Evolutionary conservation across 2,113 vertebrate species (phyloP).

Genomic region (Cyphomyrus plagiostoma): DNA sequence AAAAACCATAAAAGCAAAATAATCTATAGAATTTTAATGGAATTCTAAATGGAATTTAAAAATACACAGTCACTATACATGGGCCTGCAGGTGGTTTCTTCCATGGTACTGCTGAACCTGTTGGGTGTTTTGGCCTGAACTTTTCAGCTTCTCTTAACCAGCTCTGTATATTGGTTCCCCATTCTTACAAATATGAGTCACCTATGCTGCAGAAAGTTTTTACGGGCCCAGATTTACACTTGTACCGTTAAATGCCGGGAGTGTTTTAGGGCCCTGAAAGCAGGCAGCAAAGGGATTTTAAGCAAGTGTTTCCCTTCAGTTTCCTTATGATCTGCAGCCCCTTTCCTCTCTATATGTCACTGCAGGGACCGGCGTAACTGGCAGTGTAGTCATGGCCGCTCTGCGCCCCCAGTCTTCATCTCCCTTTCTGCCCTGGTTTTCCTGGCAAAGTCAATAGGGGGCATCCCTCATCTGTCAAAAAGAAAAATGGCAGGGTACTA

Average conservation of each 20-base stretch:
- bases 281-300: neutral
- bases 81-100: neutral
- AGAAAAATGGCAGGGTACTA: slow-evolving; percentile 83
- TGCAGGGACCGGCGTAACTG: neutral
- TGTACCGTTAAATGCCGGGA: neutral
- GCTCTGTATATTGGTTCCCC: neutral
- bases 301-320: neutral
- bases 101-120: neutral
- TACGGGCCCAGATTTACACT: neutral
- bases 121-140: neutral
- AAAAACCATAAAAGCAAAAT: neutral
- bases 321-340: neutral
- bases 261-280: neutral
- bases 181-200: neutral
- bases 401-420: neutral
- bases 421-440: slow-evolving; percentile 71
- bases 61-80: neutral
- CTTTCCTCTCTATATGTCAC: neutral
- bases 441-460: slow-evolving; percentile 89
- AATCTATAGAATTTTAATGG: neutral
- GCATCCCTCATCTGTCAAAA: slow-evolving; percentile 83
- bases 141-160: neutral
- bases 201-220: neutral
- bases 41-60: neutral
- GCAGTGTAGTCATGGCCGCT: neutral